Evolutionary conservation across 2,888 invertebrate species (phyloP).

Genomic region (Pegoplata infirma): DNA sequence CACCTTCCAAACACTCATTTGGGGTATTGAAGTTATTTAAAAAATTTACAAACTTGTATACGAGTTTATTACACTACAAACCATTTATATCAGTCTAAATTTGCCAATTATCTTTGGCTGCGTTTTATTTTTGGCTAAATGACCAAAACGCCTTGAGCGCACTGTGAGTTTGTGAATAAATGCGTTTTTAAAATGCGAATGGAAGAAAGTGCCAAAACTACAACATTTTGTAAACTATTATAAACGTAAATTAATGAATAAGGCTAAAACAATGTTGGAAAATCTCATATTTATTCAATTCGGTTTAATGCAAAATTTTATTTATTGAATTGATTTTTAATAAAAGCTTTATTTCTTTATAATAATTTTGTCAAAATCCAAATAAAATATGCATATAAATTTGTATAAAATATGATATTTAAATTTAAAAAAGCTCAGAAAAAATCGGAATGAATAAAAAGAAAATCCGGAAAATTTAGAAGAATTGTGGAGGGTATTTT

Average conservation of each 20-base stretch:
- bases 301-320: too few species aligned
- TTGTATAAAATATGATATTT: too few species aligned
- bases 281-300: too few species aligned
- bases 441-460: too few species aligned
- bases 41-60: background rate
- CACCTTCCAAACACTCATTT: background rate
- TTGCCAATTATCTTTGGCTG: constrained; percentile 11
- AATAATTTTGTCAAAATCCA: too few species aligned
- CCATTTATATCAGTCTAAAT: background rate
- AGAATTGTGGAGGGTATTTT: too few species aligned
- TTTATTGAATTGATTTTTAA: too few species aligned
- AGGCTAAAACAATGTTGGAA: background rate
- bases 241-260: background rate
- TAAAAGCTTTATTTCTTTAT: too few species aligned
- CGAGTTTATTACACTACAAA: background rate
- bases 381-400: too few species aligned
- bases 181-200: constrained; percentile 56
- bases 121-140: constrained; percentile 21
- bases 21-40: constrained; percentile 5
- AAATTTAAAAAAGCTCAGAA: too few species aligned
- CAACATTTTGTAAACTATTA: too few species aligned
- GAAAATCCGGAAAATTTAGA: too few species aligned
- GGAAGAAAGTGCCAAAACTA: constrained; percentile 11
- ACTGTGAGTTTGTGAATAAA: constrained; percentile 42
- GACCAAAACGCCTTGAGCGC: constrained; percentile 47